These are phyloP conservation scores for Chrysemys picta DNA, from an alignment of 2,113 vertebrate genomes.

Conservation along the genomic window DNA sequence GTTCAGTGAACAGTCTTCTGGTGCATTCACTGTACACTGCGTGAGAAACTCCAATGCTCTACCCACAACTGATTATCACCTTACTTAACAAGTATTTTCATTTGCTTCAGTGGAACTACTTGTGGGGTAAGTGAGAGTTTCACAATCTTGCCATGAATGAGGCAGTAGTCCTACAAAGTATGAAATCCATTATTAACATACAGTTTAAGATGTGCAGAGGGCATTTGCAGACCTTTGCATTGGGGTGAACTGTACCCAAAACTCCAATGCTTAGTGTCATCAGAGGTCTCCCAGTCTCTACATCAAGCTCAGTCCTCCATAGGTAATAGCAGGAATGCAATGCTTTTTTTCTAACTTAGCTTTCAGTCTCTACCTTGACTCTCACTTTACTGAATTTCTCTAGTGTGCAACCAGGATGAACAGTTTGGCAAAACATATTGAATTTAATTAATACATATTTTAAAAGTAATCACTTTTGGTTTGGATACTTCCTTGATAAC, in stretches of 20 bases:
- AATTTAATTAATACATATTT: neutral
- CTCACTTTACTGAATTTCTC: neutral
- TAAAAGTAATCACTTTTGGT: neutral
- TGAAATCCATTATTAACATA: neutral
- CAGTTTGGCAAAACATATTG: neutral
- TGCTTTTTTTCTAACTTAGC: neutral
- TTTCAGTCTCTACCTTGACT: neutral
- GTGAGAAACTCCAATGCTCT: neutral
- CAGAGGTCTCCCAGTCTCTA: neutral
- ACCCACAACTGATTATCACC: neutral
- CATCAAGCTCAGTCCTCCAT: neutral
- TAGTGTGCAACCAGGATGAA: neutral
- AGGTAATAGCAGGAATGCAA: neutral
- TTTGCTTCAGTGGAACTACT: neutral
- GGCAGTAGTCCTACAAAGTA: neutral
- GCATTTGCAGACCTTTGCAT: neutral
- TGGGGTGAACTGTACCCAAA: neutral
- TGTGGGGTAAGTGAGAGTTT: neutral
- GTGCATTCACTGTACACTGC: neutral
- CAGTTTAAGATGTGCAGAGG: neutral
- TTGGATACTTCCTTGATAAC: neutral
- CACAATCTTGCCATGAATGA: neutral
- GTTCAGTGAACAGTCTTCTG: neutral
- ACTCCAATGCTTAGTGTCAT: neutral
- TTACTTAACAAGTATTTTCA: neutral